phyloP scores from a whole-genome alignment of 2,113 vertebrate species.

The Apus apus region DNA sequence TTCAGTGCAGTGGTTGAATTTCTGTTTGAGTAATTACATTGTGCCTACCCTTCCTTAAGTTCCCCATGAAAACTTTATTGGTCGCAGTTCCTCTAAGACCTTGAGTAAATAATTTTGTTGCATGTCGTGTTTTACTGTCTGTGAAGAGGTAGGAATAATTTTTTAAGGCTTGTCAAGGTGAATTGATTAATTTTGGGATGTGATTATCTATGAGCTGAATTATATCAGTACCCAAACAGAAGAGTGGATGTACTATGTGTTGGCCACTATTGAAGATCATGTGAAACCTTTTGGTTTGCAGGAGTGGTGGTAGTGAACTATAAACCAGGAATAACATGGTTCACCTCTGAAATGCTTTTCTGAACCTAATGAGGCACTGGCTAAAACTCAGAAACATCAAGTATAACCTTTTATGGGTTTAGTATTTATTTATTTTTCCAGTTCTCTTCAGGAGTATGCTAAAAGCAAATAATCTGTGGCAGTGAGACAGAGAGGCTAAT shows the following conservation, averaged over 20 bases:
- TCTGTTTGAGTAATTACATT: background rate
- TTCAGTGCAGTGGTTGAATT: background rate
- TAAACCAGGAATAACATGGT: background rate
- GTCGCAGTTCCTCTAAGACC: background rate
- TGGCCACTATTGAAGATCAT: background rate
- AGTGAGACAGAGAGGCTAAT: background rate
- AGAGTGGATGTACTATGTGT: background rate
- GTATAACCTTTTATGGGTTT: background rate
- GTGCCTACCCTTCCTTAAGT: background rate
- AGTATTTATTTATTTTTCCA: conserved; percentile 13
- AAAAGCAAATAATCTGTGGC: background rate
- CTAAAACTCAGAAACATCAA: background rate
- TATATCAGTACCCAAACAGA: background rate
- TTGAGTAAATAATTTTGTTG: background rate
- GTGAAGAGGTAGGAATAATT: background rate
- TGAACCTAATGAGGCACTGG: background rate
- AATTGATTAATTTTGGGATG: background rate
- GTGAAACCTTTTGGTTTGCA: background rate
- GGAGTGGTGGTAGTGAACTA: background rate
- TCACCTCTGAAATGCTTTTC: background rate
- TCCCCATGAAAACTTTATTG: background rate
- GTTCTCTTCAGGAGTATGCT: background rate
- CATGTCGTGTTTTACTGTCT: background rate
- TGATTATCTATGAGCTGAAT: background rate
- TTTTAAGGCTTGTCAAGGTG: background rate